These are phyloP conservation scores for Piscicola geometra DNA, from an alignment of 2,888 invertebrate species.

Conservation along the genomic window DNA sequence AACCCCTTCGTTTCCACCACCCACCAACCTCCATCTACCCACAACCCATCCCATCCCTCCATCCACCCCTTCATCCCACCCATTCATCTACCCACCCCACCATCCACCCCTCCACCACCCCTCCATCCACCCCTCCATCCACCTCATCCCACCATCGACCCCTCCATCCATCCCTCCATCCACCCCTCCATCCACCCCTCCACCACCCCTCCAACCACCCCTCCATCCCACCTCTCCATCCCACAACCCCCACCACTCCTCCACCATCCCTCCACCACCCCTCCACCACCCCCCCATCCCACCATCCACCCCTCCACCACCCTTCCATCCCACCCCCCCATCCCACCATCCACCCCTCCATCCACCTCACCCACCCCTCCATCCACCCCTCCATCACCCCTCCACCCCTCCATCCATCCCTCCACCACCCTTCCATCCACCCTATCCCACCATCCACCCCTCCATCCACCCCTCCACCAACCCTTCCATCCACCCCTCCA, in stretches of 20 bases:
- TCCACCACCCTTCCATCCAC: not conserved
- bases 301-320: not conserved
- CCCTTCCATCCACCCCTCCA: constrained; percentile 58
- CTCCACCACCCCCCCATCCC: too few relatives aligned
- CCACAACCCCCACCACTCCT: not conserved
- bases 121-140: not conserved
- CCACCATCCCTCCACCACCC: not conserved
- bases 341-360: not conserved
- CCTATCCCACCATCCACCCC: not conserved
- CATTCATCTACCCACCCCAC: too few relatives aligned
- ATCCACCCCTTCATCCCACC: too few relatives aligned
- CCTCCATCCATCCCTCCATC: not conserved
- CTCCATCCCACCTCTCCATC: not conserved
- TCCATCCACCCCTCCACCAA: not conserved
- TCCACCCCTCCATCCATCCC: not conserved
- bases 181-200: not conserved
- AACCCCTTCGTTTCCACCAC: too few relatives aligned
- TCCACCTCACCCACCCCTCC: not conserved
- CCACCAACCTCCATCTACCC: too few relatives aligned
- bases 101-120: not conserved
- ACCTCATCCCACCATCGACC: not conserved
- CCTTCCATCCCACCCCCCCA: not conserved
- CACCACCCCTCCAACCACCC: too few relatives aligned
- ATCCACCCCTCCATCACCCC: not conserved
- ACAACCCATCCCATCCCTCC: too few relatives aligned